Evolutionary conservation across 2,888 invertebrate genomes (phyloP).

Genomic region (Diarsia brunnea): DNA sequence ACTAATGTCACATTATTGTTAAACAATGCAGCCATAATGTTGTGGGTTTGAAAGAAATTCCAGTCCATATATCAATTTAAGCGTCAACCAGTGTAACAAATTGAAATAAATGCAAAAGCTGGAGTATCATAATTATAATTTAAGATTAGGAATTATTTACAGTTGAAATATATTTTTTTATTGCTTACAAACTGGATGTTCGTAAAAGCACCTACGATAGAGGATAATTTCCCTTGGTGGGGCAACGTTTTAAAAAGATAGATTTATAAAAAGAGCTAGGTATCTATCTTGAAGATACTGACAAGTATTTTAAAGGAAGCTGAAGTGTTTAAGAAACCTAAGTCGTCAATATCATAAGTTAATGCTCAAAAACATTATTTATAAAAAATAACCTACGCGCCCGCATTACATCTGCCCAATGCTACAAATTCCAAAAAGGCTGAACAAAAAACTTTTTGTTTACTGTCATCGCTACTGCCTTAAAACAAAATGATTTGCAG

Average conservation of each 20-base stretch:
- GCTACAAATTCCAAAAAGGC: conserved; percentile 22
- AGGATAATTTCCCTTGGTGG: no score
- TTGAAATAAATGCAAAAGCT: not conserved
- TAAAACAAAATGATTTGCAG: conserved; percentile 67
- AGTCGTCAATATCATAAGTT: not conserved
- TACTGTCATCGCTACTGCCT: conserved; percentile 62
- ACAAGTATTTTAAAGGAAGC: not conserved
- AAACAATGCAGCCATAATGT: conserved; percentile 51
- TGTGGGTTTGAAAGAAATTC: conserved; percentile 32
- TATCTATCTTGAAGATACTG: not conserved
- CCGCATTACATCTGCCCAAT: conserved; percentile 30
- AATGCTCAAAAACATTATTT: not conserved
- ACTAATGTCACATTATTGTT: conserved; percentile 62
- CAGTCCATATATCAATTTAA: conserved; percentile 28
- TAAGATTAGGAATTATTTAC: not conserved
- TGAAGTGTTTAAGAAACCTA: not conserved
- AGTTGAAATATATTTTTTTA: not conserved
- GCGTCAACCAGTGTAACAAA: not conserved
- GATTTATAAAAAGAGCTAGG: no score
- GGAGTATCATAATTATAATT: not conserved
- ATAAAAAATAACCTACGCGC: not conserved
- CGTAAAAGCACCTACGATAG: no score
- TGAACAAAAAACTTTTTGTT: conserved; percentile 56
- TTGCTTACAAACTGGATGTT: not conserved
- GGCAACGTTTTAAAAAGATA: no score